Evolutionary conservation across 64 coral and sea anemone species (phyloP), one percentile per base, ranked within the genome.

Genomic region (Orbicella faveolata): DNA sequence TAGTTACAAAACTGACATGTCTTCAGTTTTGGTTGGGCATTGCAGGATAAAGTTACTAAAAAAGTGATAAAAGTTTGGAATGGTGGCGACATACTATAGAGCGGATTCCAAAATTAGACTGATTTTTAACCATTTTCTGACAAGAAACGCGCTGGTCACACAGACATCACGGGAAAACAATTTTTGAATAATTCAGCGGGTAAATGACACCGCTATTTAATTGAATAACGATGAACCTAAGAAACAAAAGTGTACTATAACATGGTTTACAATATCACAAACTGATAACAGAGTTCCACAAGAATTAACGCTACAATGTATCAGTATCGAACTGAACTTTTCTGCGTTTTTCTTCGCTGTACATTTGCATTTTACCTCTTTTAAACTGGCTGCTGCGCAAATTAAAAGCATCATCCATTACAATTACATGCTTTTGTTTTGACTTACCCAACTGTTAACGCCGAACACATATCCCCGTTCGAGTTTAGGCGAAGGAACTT

Each of bases 361-460:
- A n/a, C n/a, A 70, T 70, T 70, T 70, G n/a, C 20, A 70, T 25
- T 26, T 70, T 25, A 26, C 21, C n/a, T 70, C n/a, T 70, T 30
- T 10, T 70, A 26, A 70, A 26, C 23, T 1, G 9, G 2, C 21
- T n/a, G 1, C 21, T 26, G 67, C 21, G 21, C 25, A 26, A 26
- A 25, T 70, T n/a, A 26, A 9, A 85, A 70, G 37, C 44, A 85
- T 69, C 21, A 36, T 18, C 65, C 1, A 63, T 19, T 16, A 52
- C n/a, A 20, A 69, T 84, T 39, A 76, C 63, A 17, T 23, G 52
- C 48, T 35, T 75, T 62, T 87, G 16, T 78, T 34, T 36, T 61
- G 18, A 86, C 93, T 95, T 91, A 95, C 93, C 93, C 93, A 91
- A 74, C 93, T 95, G 63, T 90, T 95, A 69, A 95, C 89, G 17